These are phyloP conservation scores for Drosophila picticornis DNA, from an alignment of 2,888 invertebrate genomes.

Conservation along the genomic window DNA sequence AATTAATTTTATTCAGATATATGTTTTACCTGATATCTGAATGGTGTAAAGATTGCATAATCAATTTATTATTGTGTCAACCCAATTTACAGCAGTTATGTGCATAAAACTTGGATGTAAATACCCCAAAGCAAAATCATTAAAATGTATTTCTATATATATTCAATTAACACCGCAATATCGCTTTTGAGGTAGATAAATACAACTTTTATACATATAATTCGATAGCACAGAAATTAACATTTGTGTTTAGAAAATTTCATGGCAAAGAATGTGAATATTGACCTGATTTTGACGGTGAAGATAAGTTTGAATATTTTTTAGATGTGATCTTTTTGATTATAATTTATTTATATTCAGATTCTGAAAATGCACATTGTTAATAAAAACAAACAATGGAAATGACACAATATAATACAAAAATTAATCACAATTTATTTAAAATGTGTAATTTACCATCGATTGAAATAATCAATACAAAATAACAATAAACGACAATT, in stretches of 20 bases:
- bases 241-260: background rate
- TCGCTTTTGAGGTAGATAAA: background rate
- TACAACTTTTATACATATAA: background rate
- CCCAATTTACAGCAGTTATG: background rate
- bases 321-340: background rate
- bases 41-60: background rate
- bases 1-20: slow-evolving; percentile 18
- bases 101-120: background rate
- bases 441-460: background rate
- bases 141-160: background rate
- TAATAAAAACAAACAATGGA: background rate
- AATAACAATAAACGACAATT: background rate
- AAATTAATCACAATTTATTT: background rate
- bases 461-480: background rate
- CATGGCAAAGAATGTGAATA: background rate
- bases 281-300: background rate
- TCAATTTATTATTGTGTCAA: slow-evolving; percentile 1
- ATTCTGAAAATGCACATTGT: background rate
- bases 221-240: background rate
- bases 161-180: background rate
- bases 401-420: background rate
- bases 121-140: background rate
- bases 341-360: background rate
- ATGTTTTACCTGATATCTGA: slow-evolving; percentile 17
- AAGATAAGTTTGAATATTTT: background rate